A percentile compares a stretch with the other conserved stretches of the same genome.
phyloP scores from a whole-genome alignment of 2,113 vertebrate genomes.

The Tursiops truncatus region DNA sequence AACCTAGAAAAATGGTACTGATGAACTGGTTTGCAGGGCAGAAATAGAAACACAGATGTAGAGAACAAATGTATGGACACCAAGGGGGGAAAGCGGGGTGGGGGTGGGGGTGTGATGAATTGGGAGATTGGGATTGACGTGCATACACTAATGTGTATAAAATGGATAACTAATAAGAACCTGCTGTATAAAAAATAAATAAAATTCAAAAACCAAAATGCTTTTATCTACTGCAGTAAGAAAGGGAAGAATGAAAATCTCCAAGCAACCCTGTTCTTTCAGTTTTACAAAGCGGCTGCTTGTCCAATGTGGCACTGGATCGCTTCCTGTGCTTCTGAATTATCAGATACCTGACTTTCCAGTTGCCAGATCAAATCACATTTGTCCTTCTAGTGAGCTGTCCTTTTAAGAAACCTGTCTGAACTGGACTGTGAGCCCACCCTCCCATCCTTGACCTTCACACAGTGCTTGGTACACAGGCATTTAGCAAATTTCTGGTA shows the following conservation, averaged over 20 bases:
- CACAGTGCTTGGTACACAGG: neutral
- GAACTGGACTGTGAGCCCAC: neutral
- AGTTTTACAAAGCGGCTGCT: conserved; percentile 1
- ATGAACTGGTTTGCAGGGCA: no score
- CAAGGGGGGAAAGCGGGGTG: no score
- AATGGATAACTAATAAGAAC: no score
- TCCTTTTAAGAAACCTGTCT: neutral
- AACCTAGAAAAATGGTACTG: no score
- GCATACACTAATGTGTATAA: no score
- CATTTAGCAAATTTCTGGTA: neutral
- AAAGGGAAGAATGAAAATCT: conserved; percentile 34
- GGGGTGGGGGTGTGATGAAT: no score
- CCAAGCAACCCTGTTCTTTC: neutral
- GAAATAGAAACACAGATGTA: no score
- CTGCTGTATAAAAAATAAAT: no score
- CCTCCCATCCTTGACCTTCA: neutral
- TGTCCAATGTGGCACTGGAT: neutral
- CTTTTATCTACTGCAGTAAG: neutral
- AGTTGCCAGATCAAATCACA: neutral
- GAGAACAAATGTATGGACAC: no score
- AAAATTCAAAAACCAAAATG: no score
- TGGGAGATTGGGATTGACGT: no score
- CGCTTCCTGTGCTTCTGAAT: neutral
- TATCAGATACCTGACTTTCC: neutral
- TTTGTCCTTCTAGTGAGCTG: neutral